A percentile compares a stretch with the other conserved stretches of the same genome.
phyloP scores from a whole-genome alignment of 2,888 invertebrate species.

The Scrobipalpa atriplicella region DNA sequence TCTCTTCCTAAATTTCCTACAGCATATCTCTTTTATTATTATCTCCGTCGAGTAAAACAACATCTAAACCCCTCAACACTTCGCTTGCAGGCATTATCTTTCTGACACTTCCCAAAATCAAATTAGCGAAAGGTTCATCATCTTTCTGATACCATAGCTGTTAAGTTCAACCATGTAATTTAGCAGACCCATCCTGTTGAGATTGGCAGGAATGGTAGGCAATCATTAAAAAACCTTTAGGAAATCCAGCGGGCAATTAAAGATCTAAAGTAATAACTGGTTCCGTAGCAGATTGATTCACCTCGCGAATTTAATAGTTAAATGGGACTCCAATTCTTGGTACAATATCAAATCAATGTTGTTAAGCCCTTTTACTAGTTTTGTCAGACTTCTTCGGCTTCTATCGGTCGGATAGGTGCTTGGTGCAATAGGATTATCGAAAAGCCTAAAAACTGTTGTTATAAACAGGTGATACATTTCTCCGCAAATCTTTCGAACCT shows the following conservation, averaged over 20 bases:
- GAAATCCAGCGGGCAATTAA: slow-evolving; percentile 26
- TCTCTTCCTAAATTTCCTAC: not conserved
- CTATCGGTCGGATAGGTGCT: no score
- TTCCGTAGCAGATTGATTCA: slow-evolving; percentile 27
- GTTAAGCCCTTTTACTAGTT: no score
- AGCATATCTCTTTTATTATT: not conserved
- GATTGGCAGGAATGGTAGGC: slow-evolving; percentile 26
- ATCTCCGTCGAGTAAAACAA: not conserved
- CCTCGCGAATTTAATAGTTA: slow-evolving; percentile 17
- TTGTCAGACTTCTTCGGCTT: no score
- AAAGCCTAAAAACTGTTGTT: no score
- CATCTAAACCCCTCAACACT: not conserved
- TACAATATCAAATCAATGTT: not conserved
- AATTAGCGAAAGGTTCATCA: slow-evolving; percentile 19
- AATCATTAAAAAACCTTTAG: slow-evolving; percentile 23
- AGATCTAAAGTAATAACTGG: slow-evolving; percentile 29
- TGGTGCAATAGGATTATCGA: no score
- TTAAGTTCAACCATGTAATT: slow-evolving; percentile 2
- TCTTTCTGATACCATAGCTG: not conserved
- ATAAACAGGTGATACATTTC: no score
- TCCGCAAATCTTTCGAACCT: no score
- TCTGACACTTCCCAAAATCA: slow-evolving; percentile 22
- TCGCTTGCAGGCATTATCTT: not conserved
- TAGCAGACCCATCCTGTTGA: slow-evolving; percentile 1
- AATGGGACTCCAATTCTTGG: not conserved